phyloP scores from a whole-genome alignment of 2,797 vertebrate genomes.

The Phoebastria nigripes region DNA sequence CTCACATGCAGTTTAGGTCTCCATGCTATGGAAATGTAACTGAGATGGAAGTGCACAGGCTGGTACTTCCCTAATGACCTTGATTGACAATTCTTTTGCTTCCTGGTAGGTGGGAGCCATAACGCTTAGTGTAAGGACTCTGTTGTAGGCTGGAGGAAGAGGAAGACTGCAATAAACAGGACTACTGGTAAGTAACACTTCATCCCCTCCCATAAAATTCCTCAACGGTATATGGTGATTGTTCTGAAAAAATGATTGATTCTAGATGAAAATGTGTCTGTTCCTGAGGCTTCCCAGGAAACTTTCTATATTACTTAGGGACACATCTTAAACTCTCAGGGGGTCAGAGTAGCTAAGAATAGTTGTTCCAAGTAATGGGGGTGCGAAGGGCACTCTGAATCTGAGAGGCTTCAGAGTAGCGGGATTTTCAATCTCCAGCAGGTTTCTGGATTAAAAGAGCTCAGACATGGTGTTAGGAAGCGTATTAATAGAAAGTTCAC shows the following conservation, averaged over 20 bases:
- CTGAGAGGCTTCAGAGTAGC: not conserved
- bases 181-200: conserved; percentile 60
- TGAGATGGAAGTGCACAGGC: not conserved
- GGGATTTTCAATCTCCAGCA: not conserved
- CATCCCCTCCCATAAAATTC: not conserved
- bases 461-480: not conserved
- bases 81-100: conserved; percentile 71
- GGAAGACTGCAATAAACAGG: conserved; percentile 43
- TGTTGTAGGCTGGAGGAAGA: conserved; percentile 70
- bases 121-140: conserved; percentile 68
- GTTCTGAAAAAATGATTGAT: not conserved
- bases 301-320: not conserved
- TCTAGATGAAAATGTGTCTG: not conserved
- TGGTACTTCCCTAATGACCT: conserved; percentile 1
- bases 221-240: not conserved
- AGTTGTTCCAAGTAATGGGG: not conserved
- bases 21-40: not conserved
- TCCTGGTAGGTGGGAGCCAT: conserved; percentile 69
- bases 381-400: not conserved
- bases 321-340: not conserved
- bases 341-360: not conserved
- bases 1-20: not conserved
- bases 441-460: not conserved
- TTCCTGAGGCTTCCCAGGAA: not conserved
- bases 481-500: not conserved